Conservation (phyloP, 1,140 invertebrate species). For the Aphelinus certus region DNA sequence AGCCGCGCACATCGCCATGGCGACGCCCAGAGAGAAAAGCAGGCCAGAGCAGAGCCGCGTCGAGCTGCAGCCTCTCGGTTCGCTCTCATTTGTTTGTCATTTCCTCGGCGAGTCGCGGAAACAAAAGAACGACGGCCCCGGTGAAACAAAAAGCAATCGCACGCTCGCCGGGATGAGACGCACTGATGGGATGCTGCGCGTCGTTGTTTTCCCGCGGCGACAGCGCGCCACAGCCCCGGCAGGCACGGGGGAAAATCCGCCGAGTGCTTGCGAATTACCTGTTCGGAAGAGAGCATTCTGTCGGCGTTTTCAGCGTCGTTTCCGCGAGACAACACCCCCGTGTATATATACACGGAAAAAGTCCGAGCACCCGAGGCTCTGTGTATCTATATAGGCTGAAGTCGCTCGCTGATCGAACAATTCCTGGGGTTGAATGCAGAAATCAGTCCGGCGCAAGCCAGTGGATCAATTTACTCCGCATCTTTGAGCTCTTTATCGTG, state of each 20-base stretch:
- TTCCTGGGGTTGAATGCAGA: no score
- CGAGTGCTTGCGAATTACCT: slow-evolving; percentile 47
- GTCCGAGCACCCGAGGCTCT: neutral
- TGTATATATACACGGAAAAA: neutral
- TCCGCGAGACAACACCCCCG: slow-evolving; percentile 24
- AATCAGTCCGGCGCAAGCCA: no score
- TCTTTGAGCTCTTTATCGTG: no score
- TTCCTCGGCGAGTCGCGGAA: slow-evolving; percentile 53
- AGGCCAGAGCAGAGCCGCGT: slow-evolving; percentile 12
- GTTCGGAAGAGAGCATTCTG: slow-evolving; percentile 50
- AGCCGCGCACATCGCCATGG: slow-evolving; percentile 48
- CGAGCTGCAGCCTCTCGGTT: slow-evolving; percentile 17
- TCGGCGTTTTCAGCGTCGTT: slow-evolving; percentile 41
- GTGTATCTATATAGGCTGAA: neutral
- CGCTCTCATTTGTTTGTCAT: slow-evolving; percentile 58
- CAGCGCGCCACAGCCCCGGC: neutral
- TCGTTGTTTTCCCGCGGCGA: slow-evolving; percentile 23
- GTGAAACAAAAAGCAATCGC: slow-evolving; percentile 51
- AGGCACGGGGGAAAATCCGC: slow-evolving; percentile 39
- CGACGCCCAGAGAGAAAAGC: slow-evolving; percentile 37
- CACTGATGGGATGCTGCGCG: slow-evolving; percentile 47
- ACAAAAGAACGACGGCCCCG: slow-evolving; percentile 46
- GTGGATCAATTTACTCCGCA: no score
- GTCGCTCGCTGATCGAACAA: no score
- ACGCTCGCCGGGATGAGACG: slow-evolving; percentile 44